A percentile compares a stretch with the other conserved stretches of the same genome.
Evolutionary conservation across 2,888 invertebrate genomes (phyloP).

Genomic region (Athripsodes cinereus): DNA sequence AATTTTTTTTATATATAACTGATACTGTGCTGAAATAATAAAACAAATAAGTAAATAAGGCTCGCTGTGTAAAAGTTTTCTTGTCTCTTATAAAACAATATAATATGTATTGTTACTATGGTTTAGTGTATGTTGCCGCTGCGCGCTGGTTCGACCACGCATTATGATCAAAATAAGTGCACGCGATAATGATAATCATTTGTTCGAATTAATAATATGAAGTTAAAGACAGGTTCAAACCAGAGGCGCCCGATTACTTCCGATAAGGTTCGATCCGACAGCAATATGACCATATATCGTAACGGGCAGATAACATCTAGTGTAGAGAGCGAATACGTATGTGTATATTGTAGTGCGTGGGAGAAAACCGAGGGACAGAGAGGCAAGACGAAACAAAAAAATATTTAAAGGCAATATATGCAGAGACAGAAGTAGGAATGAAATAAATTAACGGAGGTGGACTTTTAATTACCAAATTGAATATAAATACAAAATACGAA

Average conservation of each 20-base stretch:
- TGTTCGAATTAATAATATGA: neutral
- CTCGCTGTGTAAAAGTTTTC: too few relatives aligned
- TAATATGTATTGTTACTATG: too few relatives aligned
- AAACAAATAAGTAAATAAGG: too few relatives aligned
- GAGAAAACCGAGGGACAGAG: neutral
- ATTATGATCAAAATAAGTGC: neutral
- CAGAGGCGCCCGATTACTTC: constrained; percentile 6
- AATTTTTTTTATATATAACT: too few relatives aligned
- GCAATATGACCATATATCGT: constrained; percentile 11
- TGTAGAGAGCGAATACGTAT: neutral
- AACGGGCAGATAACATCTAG: neutral
- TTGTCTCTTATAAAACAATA: too few relatives aligned
- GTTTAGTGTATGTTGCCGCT: too few relatives aligned
- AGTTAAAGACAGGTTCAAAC: neutral
- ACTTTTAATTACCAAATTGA: constrained; percentile 9
- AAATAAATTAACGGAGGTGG: constrained; percentile 4
- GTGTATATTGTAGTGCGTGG: neutral
- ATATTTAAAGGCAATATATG: neutral
- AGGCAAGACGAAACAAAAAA: neutral
- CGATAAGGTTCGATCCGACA: constrained; percentile 9
- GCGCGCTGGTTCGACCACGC: neutral
- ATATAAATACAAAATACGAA: neutral
- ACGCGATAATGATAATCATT: neutral
- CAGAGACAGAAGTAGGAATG: neutral
- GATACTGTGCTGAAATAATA: too few relatives aligned